Base-by-base conservation (phyloP, 2,888 invertebrate genomes). In the Disparrhopalites patrizii region DNA sequence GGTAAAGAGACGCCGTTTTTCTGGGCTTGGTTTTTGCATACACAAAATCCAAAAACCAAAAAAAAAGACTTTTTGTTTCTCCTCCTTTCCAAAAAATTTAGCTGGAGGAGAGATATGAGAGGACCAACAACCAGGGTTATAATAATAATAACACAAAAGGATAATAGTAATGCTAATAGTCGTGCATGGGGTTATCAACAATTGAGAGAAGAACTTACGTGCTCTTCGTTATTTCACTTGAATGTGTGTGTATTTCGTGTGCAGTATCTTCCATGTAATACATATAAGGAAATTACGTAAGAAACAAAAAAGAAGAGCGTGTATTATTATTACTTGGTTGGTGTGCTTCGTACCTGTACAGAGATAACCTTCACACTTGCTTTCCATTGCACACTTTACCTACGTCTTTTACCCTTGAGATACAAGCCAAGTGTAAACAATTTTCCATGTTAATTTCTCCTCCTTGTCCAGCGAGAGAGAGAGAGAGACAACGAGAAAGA, bases 301-400 rank as follows among this genome's bases (percentile, higher is more conserved):
- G 61, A 51, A 31, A n/a, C n/a, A n/a, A n/a, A 23, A 15, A 33
- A 3, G 30, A 5, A 31, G 10, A 23, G 38, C 15, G 38, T 23
- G 36, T 30, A 50, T 31, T 27, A 55, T 31, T 55, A 55, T 31
- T 31, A 13, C n/a, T 18, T 25, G 23, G 31, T 51, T 52, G 52
- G 52, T 61, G 51, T 50, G 51, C n/a, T n/a, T n/a, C n/a, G n/a
- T n/a, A n/a, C n/a, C n/a, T 25, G 52, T 61, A 51, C 50, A 61
- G 61, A 51, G 61, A 61, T 61, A 61, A 61, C 61, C 61, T 61
- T 61, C 61, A 61, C 61, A 61, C 61, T 61, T 61, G 36, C 61
- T 61, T 61, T 51, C 25, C 51, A 51, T 51, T 51, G 15, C 36
- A 50, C 5, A 61, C 33, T n/a, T n/a, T n/a, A n/a, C n/a, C n/a